Percentiles rank a stretch among this genome's conserved stretches.
Conservation (phyloP, 92 coral and sea anemone genomes). For the Montipora capitata region DNA sequence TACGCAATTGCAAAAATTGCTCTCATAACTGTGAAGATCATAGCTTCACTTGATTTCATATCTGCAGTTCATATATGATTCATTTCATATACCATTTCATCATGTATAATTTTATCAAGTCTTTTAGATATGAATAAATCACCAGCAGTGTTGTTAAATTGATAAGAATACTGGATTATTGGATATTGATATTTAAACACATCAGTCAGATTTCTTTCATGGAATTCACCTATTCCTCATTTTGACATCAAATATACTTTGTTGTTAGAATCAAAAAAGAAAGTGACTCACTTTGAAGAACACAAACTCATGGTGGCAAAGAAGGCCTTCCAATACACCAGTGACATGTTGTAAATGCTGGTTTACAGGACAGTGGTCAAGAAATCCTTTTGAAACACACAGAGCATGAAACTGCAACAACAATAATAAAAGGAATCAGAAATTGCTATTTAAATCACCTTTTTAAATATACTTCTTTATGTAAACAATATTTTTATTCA, state of each 20-base stretch:
- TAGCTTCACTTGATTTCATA: too few species aligned
- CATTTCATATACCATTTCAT: too few species aligned
- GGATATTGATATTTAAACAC: neutral
- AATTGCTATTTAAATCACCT: neutral
- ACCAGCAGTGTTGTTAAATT: neutral
- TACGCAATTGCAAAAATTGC: too few species aligned
- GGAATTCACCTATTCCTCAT: too few species aligned
- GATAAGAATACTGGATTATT: neutral
- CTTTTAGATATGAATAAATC: too few species aligned
- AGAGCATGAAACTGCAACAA: conserved; percentile 89
- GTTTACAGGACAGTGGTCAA: conserved; percentile 85
- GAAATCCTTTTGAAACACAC: conserved; percentile 91
- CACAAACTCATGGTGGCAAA: conserved; percentile 85
- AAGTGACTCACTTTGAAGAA: conserved; percentile 85
- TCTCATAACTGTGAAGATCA: too few species aligned
- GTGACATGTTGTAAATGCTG: conserved; percentile 89
- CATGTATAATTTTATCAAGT: neutral
- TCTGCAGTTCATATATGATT: too few species aligned
- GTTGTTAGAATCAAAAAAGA: neutral
- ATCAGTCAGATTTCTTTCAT: neutral
- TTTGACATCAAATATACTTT: too few species aligned
- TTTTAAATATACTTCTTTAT: too few species aligned
- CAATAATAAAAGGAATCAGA: neutral
- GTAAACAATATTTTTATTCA: too few species aligned
- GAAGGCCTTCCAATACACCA: conserved; percentile 82